Percentiles rank a stretch among this genome's conserved stretches.
phyloP scores from a whole-genome alignment of 2,113 vertebrate species.

The Phoenicopterus ruber region DNA sequence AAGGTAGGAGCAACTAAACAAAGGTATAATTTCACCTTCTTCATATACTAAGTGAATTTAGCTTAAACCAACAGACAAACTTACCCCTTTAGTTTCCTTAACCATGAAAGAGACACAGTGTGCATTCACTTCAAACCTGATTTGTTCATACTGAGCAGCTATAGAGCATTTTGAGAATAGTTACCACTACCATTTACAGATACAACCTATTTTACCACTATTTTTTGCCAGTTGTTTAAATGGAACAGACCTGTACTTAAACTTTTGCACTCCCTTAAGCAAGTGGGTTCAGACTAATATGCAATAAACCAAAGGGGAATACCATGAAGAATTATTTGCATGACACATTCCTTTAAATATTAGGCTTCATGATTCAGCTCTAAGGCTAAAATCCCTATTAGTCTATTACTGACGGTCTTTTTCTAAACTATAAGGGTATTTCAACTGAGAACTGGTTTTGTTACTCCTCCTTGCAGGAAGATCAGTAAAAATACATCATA shows the following conservation, averaged over 20 bases:
- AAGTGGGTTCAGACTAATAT: neutral
- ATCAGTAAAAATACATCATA: neutral
- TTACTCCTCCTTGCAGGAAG: neutral
- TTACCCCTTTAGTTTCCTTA: neutral
- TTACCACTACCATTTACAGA: neutral
- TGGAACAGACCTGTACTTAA: neutral
- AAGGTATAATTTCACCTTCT: neutral
- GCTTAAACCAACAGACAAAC: neutral
- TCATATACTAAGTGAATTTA: neutral
- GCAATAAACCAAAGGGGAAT: neutral
- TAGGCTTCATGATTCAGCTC: neutral
- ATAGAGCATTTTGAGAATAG: neutral
- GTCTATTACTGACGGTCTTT: neutral
- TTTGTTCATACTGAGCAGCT: neutral
- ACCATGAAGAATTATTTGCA: neutral
- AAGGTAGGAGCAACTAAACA: neutral
- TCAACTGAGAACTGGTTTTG: constrained; percentile 9
- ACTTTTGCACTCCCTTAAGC: neutral
- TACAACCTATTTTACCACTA: neutral
- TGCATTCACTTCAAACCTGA: neutral
- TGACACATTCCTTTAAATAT: neutral
- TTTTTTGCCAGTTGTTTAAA: neutral
- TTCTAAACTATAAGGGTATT: constrained; percentile 1
- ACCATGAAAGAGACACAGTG: neutral
- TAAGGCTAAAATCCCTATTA: neutral